phyloP scores from a whole-genome alignment of 2,113 vertebrate species.

The Odobenus rosmarus region DNA sequence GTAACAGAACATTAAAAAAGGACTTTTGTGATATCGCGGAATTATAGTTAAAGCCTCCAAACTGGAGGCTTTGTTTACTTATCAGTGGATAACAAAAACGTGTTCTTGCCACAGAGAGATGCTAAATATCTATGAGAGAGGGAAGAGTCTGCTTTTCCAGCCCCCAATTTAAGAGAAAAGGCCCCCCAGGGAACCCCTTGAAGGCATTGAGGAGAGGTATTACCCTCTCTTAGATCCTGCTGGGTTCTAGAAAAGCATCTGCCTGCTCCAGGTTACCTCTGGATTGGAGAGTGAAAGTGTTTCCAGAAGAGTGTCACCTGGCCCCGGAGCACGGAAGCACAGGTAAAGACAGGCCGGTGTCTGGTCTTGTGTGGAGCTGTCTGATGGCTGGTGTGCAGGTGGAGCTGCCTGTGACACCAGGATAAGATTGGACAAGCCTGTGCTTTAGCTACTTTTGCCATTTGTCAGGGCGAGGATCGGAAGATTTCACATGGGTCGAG shows the following conservation, averaged over 20 bases:
- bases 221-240: background rate
- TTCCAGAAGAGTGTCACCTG: accelerated
- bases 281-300: too few species aligned
- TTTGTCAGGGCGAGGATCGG: background rate
- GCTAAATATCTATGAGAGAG: background rate
- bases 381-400: too few species aligned
- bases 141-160: background rate
- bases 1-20: background rate
- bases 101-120: background rate
- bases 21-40: background rate
- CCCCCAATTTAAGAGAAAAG: background rate
- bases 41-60: background rate
- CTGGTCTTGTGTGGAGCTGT: background rate
- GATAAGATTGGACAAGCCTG: too few species aligned
- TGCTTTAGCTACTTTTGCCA: background rate
- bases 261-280: background rate
- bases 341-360: background rate
- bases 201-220: background rate
- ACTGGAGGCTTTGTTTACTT: background rate
- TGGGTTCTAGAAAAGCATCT: background rate
- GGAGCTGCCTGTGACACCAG: accelerated
- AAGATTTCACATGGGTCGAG: background rate
- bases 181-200: too few species aligned
- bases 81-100: background rate
- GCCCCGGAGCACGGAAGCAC: too few species aligned